Conservation (phyloP, 1,140 invertebrate genomes). For the Dufourea novaeangliae region DNA sequence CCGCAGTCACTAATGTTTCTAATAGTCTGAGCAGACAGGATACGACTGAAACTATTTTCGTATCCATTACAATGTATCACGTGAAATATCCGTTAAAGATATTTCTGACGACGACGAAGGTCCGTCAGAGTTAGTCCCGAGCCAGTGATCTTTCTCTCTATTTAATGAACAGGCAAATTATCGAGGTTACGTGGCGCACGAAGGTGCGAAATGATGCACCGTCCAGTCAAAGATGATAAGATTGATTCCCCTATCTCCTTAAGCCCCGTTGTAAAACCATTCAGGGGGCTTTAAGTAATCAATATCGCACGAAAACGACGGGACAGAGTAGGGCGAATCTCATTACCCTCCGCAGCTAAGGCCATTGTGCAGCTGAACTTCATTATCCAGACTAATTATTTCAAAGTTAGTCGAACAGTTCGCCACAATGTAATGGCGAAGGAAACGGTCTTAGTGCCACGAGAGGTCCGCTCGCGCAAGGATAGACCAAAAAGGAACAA, state of each 20-base stretch:
- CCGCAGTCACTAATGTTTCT: too few relatives aligned
- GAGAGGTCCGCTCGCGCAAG: constrained; percentile 45
- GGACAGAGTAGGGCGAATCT: constrained; percentile 63
- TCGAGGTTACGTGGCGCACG: constrained; percentile 3
- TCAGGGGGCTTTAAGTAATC: constrained; percentile 66
- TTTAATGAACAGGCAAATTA: constrained; percentile 37
- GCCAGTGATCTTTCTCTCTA: not conserved
- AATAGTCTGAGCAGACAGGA: too few relatives aligned
- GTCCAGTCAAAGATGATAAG: constrained; percentile 48
- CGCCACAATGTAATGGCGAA: constrained; percentile 77
- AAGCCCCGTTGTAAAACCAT: constrained; percentile 48
- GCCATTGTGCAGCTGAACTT: constrained; percentile 75
- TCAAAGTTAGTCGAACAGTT: constrained; percentile 79
- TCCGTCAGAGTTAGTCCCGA: not conserved
- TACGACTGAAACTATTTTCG: too few relatives aligned
- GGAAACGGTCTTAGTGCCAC: constrained; percentile 71
- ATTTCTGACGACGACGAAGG: not conserved
- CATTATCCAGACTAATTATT: constrained; percentile 81
- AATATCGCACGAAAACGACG: constrained; percentile 70
- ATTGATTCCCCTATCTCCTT: constrained; percentile 56
- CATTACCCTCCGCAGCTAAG: constrained; percentile 69
- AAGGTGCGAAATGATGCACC: constrained; percentile 28
- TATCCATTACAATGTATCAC: not conserved
- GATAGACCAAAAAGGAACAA: constrained; percentile 47
- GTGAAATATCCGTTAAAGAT: not conserved